These are phyloP conservation scores for Characodon lateralis DNA, from an alignment of 2,797 vertebrate genomes.

Conservation along the genomic window DNA sequence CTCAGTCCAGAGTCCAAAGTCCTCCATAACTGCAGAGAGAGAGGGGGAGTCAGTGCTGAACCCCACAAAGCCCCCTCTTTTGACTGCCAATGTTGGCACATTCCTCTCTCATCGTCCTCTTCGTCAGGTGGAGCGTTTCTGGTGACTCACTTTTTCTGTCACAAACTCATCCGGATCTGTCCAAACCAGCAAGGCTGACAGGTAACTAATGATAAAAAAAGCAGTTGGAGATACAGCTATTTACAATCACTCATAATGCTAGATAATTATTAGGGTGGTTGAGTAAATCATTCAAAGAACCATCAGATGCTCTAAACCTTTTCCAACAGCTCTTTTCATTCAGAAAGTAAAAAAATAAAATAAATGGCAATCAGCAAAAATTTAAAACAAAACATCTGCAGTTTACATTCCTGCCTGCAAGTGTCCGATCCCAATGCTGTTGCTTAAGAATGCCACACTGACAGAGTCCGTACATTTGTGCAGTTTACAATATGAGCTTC, in stretches of 20 bases:
- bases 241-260: constrained; percentile 69
- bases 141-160: constrained; percentile 72
- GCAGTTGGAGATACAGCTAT: constrained; percentile 66
- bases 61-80: constrained; percentile 19
- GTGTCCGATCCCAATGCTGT: constrained; percentile 44
- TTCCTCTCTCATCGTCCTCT: constrained; percentile 68
- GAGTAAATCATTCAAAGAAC: constrained; percentile 52
- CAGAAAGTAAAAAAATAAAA: constrained; percentile 38
- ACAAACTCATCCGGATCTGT: constrained; percentile 62
- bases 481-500: constrained; percentile 49
- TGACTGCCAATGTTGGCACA: constrained; percentile 69
- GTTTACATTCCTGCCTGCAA: constrained; percentile 76
- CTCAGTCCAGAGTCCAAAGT: constrained; percentile 72
- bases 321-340: constrained; percentile 28
- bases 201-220: constrained; percentile 65
- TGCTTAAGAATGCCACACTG: constrained; percentile 51
- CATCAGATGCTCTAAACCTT: constrained; percentile 41
- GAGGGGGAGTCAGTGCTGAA: constrained; percentile 73
- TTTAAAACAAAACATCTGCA: constrained; percentile 56
- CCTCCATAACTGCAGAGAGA: constrained; percentile 66
- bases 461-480: constrained; percentile 71
- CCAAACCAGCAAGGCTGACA: constrained; percentile 62
- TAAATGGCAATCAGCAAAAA: constrained; percentile 39
- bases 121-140: constrained; percentile 74
- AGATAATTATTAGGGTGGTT: constrained; percentile 57